Base-by-base conservation (phyloP, 2,113 vertebrate species). In the Antidorcas marsupialis region DNA sequence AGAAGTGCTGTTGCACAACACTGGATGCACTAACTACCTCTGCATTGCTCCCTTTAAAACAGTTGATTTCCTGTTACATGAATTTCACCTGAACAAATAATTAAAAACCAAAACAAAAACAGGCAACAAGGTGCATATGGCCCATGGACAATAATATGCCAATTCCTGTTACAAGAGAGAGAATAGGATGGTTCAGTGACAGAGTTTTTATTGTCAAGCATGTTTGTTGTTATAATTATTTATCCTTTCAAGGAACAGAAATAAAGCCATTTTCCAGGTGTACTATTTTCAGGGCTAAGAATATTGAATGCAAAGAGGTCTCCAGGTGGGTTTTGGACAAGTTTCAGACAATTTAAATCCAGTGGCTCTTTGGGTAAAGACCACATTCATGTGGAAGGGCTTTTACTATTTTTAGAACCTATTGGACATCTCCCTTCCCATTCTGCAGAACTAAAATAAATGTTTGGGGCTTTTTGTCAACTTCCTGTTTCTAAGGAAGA, bases 401-500 rank as follows among this genome's bases (percentile, higher is more conserved):
- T 93, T 71, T 91, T 84, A 60, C 45, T 91, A 94, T 94, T 94
- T 97, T 96, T 96, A 95, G 67, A 92, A 83, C n/a, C 39, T 36
- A 30, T 16, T n/a, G 45, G 50, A 91, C 21, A 71, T 71, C 27
- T 89, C 55, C 25, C 45, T 60, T 47, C 67, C 74, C 64, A 91
- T 90, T 88, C 94, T 96, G 91, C 86, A 82, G 79, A 97, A 94
- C 45, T 81, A 95, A 94, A 94, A 96, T 91, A 98, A 98, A 94
- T 92, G 53, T 95, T 97, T 96, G 84, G 74, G 4, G 45, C 25
- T 89, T 98, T 95, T 91, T 60, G 43, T 97, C 81, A 95, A 97
- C 83, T 98, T 98, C 81, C 87, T 96, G 85, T 93, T 98, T 96
- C 94, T 96, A 94, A 94, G 59, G 90, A 96, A 95, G 87, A 95